A percentile compares a stretch with the other conserved stretches of the same genome.
Evolutionary conservation across 2,888 invertebrate genomes (phyloP).

Genomic region (Himalopsyche kuldschensis): DNA sequence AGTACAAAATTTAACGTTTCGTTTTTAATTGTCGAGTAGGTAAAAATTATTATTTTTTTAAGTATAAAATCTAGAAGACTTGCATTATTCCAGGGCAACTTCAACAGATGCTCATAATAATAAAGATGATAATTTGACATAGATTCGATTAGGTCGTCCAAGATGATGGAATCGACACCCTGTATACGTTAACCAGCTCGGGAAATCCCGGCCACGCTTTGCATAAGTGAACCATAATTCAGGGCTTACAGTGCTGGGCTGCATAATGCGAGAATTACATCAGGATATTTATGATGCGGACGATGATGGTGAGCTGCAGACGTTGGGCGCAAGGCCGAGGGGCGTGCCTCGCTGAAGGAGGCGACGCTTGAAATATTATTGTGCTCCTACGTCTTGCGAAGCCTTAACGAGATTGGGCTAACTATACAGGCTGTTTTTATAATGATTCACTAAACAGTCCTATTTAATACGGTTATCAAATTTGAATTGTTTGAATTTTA

Average conservation of each 20-base stretch:
- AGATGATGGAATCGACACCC: neutral
- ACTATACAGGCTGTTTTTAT: neutral
- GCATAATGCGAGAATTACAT: constrained; percentile 24
- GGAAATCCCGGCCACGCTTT: neutral
- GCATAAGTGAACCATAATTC: constrained; percentile 27
- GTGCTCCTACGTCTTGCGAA: neutral
- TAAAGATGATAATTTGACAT: no score
- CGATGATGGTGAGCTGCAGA: neutral
- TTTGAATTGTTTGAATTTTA: no score
- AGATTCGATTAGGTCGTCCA: no score
- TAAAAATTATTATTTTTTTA: no score
- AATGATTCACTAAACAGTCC: neutral
- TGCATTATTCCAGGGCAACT: no score
- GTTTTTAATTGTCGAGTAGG: no score
- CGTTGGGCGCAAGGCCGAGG: neutral
- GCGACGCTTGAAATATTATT: neutral
- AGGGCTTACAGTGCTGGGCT: constrained; percentile 14
- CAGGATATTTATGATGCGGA: constrained; percentile 17
- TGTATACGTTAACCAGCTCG: neutral
- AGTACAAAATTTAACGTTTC: no score
- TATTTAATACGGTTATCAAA: no score
- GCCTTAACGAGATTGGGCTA: neutral
- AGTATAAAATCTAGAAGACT: no score
- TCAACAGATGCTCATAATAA: no score
- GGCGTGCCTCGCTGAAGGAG: neutral